Percentiles rank a stretch among this genome's conserved stretches.
Conservation (phyloP, 2,113 vertebrate species). For the Rhinopithecus roxellana region DNA sequence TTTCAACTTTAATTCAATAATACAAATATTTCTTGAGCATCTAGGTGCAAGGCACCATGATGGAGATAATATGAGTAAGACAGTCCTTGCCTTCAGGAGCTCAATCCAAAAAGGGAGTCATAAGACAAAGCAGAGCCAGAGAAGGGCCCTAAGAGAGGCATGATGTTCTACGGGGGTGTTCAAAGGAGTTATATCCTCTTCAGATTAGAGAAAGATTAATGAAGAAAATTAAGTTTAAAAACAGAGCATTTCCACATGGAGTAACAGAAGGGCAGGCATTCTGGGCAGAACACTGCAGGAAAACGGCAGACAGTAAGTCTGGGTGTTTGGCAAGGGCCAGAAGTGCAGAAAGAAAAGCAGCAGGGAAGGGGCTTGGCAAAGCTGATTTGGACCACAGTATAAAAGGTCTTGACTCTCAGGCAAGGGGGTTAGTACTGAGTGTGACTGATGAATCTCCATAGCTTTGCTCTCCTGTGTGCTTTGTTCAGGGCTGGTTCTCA, state of each 20-base stretch:
- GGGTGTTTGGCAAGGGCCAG: not conserved
- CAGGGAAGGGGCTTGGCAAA: not conserved
- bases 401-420: not conserved
- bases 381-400: not conserved
- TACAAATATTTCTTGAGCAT: not conserved
- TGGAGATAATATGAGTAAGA: not conserved
- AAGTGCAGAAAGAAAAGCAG: not conserved
- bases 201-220: not conserved
- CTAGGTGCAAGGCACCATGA: not conserved
- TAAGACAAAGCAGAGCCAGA: not conserved
- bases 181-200: not conserved
- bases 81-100: not conserved
- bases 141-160: not conserved
- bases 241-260: not conserved
- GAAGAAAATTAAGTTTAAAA: not conserved
- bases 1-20: not conserved
- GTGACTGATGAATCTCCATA: not conserved
- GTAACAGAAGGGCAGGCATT: not conserved
- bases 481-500: not conserved
- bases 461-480: not conserved
- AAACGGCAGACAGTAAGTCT: not conserved
- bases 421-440: not conserved
- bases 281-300: not conserved
- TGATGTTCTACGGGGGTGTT: fast-evolving
- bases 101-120: not conserved